Base-by-base conservation (phyloP, 2,888 invertebrate species). In the Polymixis lichenea region DNA sequence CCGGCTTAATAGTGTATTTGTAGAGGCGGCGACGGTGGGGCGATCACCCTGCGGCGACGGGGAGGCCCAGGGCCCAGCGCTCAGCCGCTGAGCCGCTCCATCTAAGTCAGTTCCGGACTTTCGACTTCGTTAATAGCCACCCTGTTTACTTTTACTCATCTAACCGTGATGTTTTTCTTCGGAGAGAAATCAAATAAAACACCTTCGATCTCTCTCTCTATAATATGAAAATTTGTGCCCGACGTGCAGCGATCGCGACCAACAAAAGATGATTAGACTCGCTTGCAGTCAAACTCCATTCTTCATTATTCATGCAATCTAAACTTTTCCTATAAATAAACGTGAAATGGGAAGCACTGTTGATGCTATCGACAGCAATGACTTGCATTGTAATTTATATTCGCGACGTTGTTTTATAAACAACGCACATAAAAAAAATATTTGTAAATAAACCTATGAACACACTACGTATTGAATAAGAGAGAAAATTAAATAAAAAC, bases 1-100 rank as follows among this genome's bases (percentile, higher is more conserved):
- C 88, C 83, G 82, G 89, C 90, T 90, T 90, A 90, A 90, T 89
- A 89, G 89, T 86, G 86, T 91, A 89, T 91, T 93, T 92, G 91
- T 88, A 86, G 90, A 91, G 89, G 87, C 86, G 88, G 87, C 86
- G 87, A 84, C 84, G 83, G 82, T 70, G 85, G 89, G 89, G 81
- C 88, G 85, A 86, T 89, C 90, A 88, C 91, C 90, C 90, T 72
- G 80, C 74, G 84, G 82, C 84, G 81, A 78, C 75, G 60, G 82
- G 89, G 87, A 86, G 89, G 90, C 87, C 86, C 73, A 32, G 72
- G 55, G 77, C 75, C 75, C 83, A 75, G 89, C 80, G 46, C 75
- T 71, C 62, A 71, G 75, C 67, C 56, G 17, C 77, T 75, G 51
- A 65, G 80, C 71, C 71, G 86, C 88, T 89, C 82, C 82, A 86